A percentile compares a stretch with the other conserved stretches of the same genome.
Conservation (phyloP, 2,888 invertebrate genomes). For the Chironomus tentans region DNA sequence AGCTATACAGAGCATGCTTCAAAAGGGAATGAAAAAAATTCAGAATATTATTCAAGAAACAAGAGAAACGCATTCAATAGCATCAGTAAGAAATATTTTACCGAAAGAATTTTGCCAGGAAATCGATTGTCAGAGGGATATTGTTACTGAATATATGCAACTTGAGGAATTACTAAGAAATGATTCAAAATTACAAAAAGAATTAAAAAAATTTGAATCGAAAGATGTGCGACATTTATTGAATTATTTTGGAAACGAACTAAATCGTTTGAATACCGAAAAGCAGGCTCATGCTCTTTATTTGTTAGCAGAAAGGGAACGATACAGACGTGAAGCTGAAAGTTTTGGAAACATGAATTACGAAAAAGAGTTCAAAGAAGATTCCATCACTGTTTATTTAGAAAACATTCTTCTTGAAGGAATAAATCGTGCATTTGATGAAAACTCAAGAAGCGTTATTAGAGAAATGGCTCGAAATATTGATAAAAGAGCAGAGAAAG, state of each 20-base stretch:
- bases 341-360: constrained; percentile 71
- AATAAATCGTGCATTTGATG: constrained; percentile 48
- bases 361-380: constrained; percentile 58
- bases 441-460: constrained; percentile 47
- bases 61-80: constrained; percentile 52
- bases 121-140: constrained; percentile 34
- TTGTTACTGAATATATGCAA: constrained; percentile 36
- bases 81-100: constrained; percentile 28
- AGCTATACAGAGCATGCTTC: constrained; percentile 64
- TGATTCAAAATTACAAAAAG: constrained; percentile 47
- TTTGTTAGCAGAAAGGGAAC: constrained; percentile 66
- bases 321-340: constrained; percentile 65
- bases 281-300: constrained; percentile 69
- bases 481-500: constrained; percentile 45
- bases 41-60: constrained; percentile 63
- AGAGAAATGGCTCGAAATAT: constrained; percentile 47
- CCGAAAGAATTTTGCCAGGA: constrained; percentile 41
- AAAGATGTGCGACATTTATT: constrained; percentile 61
- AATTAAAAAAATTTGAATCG: constrained; percentile 62
- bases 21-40: constrained; percentile 58
- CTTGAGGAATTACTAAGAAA: constrained; percentile 32
- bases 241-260: constrained; percentile 68
- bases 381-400: constrained; percentile 53
- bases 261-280: constrained; percentile 65
- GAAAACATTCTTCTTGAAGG: constrained; percentile 53